phyloP scores from a whole-genome alignment of 2,888 invertebrate species.

The Erpobdella octoculata region DNA sequence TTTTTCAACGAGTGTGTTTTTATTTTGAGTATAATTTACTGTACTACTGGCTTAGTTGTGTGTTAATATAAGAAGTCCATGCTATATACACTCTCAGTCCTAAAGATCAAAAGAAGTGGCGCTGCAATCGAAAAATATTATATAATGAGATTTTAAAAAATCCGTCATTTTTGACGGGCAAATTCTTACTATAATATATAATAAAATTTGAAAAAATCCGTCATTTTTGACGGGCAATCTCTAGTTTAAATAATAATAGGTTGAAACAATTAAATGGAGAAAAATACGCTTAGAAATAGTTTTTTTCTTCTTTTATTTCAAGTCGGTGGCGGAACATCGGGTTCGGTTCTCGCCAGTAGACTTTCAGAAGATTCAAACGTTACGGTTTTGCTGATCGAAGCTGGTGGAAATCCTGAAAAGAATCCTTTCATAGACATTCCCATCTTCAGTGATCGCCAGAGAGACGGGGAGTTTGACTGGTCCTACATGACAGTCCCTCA shows the following conservation, averaged over 20 bases:
- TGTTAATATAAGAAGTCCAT: not conserved
- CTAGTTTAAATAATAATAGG: no score
- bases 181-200: no score
- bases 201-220: no score
- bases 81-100: no score
- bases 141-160: no score
- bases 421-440: conserved; percentile 39
- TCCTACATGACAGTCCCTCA: conserved; percentile 61
- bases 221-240: no score
- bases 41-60: not conserved
- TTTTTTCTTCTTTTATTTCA: no score
- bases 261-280: no score
- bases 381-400: conserved; percentile 42
- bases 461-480: conserved; percentile 66
- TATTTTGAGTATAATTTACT: not conserved
- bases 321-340: conserved; percentile 47
- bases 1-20: not conserved
- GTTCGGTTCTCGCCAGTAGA: conserved; percentile 44
- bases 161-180: no score
- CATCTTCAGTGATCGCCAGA: conserved; percentile 51
- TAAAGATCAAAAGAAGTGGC: no score
- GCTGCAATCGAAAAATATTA: no score
- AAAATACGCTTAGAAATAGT: no score
- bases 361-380: conserved; percentile 41
- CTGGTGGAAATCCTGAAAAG: conserved; percentile 39